Base-by-base conservation (phyloP, 2,113 vertebrate species). In the Sinocyclocheilus anophthalmus region DNA sequence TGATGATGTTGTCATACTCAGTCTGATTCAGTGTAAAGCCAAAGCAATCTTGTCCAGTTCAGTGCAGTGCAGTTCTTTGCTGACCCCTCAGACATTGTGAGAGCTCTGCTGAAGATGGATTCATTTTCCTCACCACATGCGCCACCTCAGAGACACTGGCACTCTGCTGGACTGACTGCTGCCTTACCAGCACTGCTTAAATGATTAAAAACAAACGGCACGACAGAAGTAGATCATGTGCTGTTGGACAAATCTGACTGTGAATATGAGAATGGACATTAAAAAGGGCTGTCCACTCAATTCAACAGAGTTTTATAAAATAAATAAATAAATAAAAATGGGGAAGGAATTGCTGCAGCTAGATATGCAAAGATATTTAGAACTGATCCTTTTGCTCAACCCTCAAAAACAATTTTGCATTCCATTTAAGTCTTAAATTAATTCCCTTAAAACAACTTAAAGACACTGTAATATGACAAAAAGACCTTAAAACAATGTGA, bases 101-200 rank as follows among this genome's bases (percentile, higher is more conserved):
- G 30, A 87, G 85, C 65, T 80, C 90, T 87, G 73, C 84, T 81
- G 83, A 91, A 87, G 91, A 91, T 87, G 87, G 88, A 92, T 92
- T 93, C 88, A 53, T 85, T 90, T 72, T 79, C 83, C 70, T 80
- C n/a, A 87, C 89, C 59, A 33, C 65, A 81, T 75, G 69, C 72
- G 18, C 37, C 80, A 37, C 45, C 70, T 5, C 53, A 9, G 42
- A 63, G 37, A 84, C 76, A 22, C 63, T 82, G 30, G 30, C 30
- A 30, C 30, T 30, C 30, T 30, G 30, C 30, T 30, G 55, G 55
- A 57, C 18, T 9, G 55, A 57, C 18, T 4, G 30, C 77, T 39
- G 77, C 77, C 18, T 61, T n/a, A 16, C 53, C 18, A 79, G 24
- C 16, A 1, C 45, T 11, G 45, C 75, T 33, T 20, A 77, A 16